These are phyloP conservation scores for Temnothorax curvispinosus DNA, from an alignment of 1,140 invertebrate species.

Conservation along the genomic window DNA sequence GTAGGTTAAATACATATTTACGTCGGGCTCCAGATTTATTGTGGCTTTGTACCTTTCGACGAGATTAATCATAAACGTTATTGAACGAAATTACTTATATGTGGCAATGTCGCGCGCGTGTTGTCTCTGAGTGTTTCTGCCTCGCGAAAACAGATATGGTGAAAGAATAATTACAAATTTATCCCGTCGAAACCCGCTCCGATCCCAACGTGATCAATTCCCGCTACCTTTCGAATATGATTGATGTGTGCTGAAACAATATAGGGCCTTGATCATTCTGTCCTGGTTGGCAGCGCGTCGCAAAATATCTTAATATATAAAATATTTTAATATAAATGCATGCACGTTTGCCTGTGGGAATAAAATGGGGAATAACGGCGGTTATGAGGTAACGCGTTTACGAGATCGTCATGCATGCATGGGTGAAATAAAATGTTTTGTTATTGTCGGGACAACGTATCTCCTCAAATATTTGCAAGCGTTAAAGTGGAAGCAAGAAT, in stretches of 20 bases:
- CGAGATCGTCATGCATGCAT: slow-evolving; percentile 12
- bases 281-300: not conserved
- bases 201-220: slow-evolving; percentile 95
- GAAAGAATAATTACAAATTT: slow-evolving; percentile 92
- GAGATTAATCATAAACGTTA: slow-evolving; percentile 23
- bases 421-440: slow-evolving; percentile 4
- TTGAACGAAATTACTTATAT: not conserved
- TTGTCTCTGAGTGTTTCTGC: slow-evolving; percentile 55
- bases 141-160: slow-evolving; percentile 9
- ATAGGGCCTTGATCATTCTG: slow-evolving; percentile 46
- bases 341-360: slow-evolving; percentile 15
- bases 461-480: slow-evolving; percentile 7
- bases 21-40: not conserved
- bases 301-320: slow-evolving; percentile 32
- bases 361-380: slow-evolving; percentile 25
- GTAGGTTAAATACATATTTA: slow-evolving; percentile 27
- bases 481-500: slow-evolving; percentile 4
- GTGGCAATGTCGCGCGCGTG: too few species aligned
- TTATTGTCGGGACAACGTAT: not conserved
- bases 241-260: slow-evolving; percentile 95
- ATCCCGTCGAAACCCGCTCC: slow-evolving; percentile 96
- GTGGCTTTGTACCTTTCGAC: not conserved
- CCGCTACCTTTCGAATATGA: slow-evolving; percentile 94
- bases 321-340: slow-evolving; percentile 44
- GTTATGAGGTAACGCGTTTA: slow-evolving; percentile 22